These are phyloP conservation scores for Heliconius eleuchia DNA, from an alignment of 1,140 invertebrate species.

Conservation along the genomic window DNA sequence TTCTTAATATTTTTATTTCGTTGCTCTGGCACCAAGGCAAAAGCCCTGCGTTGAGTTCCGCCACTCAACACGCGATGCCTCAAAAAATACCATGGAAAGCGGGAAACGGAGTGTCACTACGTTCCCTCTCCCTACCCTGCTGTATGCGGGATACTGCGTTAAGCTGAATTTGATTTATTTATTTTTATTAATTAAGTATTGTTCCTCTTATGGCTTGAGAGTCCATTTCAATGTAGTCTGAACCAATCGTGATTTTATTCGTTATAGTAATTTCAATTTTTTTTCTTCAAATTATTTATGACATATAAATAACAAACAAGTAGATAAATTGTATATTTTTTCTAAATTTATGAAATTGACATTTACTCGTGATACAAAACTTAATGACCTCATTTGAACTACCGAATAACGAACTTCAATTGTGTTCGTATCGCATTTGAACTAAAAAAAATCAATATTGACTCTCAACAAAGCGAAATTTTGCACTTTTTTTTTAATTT, in stretches of 20 bases:
- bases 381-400: slow-evolving; percentile 66
- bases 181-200: too few species aligned
- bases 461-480: slow-evolving; percentile 67
- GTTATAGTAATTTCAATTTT: neutral
- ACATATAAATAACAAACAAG: too few species aligned
- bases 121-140: too few species aligned
- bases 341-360: slow-evolving; percentile 23
- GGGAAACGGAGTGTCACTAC: too few species aligned
- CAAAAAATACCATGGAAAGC: too few species aligned
- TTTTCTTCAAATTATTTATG: neutral
- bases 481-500: slow-evolving; percentile 75
- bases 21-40: too few species aligned
- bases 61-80: too few species aligned
- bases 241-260: neutral
- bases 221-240: neutral
- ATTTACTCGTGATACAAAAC: slow-evolving; percentile 40
- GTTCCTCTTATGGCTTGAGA: too few species aligned
- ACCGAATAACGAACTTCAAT: slow-evolving; percentile 72
- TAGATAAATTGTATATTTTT: neutral
- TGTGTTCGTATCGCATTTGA: slow-evolving; percentile 50
- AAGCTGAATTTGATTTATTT: too few species aligned
- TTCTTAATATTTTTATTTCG: too few species aligned
- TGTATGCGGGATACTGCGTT: too few species aligned
- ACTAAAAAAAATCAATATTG: slow-evolving; percentile 76
- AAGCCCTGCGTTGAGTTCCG: too few species aligned